Base-by-base conservation (phyloP, 2,888 invertebrate species). In the Hanleya hanleyi region DNA sequence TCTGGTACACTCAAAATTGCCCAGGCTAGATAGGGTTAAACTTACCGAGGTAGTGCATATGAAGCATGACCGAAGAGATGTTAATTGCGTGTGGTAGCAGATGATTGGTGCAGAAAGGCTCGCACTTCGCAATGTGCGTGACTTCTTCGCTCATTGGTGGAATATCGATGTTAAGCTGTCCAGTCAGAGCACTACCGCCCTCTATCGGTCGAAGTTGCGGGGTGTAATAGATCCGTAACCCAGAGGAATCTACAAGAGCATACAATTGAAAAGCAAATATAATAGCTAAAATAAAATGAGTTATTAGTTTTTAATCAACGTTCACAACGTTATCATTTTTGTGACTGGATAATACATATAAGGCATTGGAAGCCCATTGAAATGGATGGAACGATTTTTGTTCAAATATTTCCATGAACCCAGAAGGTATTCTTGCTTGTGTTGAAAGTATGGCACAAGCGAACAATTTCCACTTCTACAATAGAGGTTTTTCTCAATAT, bases 1-100 rank as follows among this genome's bases (percentile, higher is more conserved):
- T n/a, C n/a, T n/a, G n/a, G n/a, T n/a, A n/a, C n/a, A n/a, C n/a
- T n/a, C n/a, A n/a, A n/a, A n/a, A n/a, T n/a, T n/a, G n/a, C n/a
- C n/a, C n/a, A n/a, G n/a, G n/a, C 5, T 15, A 15, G 3, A 29
- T 57, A 29, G 15, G 15, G 22, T 36, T 64, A 5, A 4, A 47
- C 65, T 36, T 74, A 84, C 84, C 84, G 36, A 83, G 35, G 37
- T 80, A 81, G 66, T 84, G 84, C 84, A 84, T 84, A 64, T 84
- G 83, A 61, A 83, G 82, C 1, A 74, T 9, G 9, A 76, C 82
- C 2, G 64, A 64, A 26, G 76, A 70, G 0, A 83, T 64, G 41
- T 77, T 70, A n/a, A 82, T 69, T 0, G 77, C 64, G 12, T 66
- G 71, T 5, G 37, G 70, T 62, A 83, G 69, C 0, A 74, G 12